phyloP scores from a whole-genome alignment of 2,797 vertebrate genomes.

The Callimico goeldii region DNA sequence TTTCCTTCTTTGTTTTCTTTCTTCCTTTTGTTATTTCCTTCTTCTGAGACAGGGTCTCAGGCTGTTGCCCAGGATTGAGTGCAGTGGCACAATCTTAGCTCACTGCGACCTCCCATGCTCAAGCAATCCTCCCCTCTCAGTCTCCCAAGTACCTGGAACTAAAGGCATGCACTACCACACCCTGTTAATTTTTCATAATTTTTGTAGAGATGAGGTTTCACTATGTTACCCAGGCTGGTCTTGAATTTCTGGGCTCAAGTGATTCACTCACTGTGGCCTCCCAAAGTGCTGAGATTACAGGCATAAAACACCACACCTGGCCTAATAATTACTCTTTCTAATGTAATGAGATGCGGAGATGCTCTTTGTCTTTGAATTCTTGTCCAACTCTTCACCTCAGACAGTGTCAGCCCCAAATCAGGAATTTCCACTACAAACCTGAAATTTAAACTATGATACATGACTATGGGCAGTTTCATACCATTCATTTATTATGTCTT shows the following conservation, averaged over 20 bases:
- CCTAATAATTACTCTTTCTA: not conserved
- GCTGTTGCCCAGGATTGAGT: not conserved
- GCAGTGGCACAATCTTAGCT: not conserved
- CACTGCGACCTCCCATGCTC: not conserved
- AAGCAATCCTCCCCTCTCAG: not conserved
- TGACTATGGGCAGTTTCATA: not conserved
- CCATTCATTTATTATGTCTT: not conserved
- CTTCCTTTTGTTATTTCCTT: too few relatives aligned
- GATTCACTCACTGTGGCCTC: not conserved
- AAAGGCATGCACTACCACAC: not conserved
- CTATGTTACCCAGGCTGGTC: not conserved
- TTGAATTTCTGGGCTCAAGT: not conserved
- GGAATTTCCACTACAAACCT: not conserved
- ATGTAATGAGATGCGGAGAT: not conserved
- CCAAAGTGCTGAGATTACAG: not conserved
- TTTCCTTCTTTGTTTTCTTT: too few relatives aligned
- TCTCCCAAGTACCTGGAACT: not conserved
- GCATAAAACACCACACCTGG: not conserved
- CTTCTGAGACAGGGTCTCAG: not conserved
- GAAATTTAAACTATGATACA: not conserved
- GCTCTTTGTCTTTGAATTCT: not conserved
- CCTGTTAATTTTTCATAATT: not conserved
- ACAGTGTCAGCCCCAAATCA: rapidly evolving
- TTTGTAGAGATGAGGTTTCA: not conserved
- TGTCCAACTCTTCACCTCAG: not conserved